phyloP scores from a whole-genome alignment of 2,113 vertebrate genomes.

The Nettapus auritus region DNA sequence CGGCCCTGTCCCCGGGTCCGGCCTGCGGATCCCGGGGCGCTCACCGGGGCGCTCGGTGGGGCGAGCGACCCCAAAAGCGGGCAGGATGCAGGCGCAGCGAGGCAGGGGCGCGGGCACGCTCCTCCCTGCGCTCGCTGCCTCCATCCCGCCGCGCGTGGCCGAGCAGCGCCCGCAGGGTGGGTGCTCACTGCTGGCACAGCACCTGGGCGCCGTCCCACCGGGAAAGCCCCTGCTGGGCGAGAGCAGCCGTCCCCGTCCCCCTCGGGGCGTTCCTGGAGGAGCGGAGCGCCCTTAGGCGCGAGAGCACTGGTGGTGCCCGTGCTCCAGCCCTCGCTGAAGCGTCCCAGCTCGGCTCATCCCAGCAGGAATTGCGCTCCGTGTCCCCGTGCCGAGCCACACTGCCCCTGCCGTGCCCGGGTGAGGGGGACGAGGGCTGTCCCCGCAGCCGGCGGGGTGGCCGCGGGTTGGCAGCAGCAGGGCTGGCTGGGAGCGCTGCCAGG shows the following conservation, averaged over 20 bases:
- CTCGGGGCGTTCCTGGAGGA: background rate
- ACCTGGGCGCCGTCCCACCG: rapidly evolving
- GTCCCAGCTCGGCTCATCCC: background rate
- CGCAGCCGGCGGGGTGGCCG: background rate
- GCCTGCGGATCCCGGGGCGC: background rate
- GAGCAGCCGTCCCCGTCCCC: rapidly evolving
- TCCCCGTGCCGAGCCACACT: rapidly evolving
- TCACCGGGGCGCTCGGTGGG: background rate
- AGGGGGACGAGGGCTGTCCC: background rate
- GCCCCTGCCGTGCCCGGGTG: rapidly evolving
- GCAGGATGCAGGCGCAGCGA: background rate
- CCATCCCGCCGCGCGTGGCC: rapidly evolving
- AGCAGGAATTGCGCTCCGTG: background rate
- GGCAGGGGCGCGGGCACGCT: background rate
- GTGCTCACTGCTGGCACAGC: background rate
- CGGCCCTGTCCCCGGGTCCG: rapidly evolving
- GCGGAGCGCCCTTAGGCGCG: background rate
- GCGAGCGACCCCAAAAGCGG: background rate
- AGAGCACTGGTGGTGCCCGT: background rate
- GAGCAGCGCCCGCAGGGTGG: rapidly evolving
- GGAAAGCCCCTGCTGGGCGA: rapidly evolving
- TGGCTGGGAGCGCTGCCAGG: background rate
- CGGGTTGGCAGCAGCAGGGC: background rate
- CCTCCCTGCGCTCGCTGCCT: background rate
- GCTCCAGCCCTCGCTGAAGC: background rate